Evolutionary conservation across 2,888 invertebrate genomes (phyloP).

Genomic region (Macrosoma leucophasiata): DNA sequence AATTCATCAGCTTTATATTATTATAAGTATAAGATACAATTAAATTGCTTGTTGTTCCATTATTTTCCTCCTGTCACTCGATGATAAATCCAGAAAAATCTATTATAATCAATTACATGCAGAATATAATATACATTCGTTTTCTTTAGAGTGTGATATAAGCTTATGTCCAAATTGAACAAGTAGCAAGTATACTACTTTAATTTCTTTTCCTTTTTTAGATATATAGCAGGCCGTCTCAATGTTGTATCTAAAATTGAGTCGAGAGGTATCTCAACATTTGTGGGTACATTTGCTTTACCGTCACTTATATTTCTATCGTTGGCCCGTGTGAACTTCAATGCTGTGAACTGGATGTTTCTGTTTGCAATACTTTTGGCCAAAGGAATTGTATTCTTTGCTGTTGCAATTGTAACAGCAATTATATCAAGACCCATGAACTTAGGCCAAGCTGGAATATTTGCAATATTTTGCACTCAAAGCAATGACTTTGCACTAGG

Average conservation of each 20-base stretch:
- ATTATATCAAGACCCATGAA: slow-evolving; percentile 87
- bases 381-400: slow-evolving; percentile 89
- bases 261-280: slow-evolving; percentile 92
- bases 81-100: too few relatives aligned
- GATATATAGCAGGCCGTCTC: slow-evolving; percentile 89
- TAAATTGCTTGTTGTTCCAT: too few relatives aligned
- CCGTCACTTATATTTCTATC: slow-evolving; percentile 95
- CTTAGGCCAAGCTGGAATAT: slow-evolving; percentile 90
- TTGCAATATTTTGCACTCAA: slow-evolving; percentile 96
- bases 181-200: neutral
- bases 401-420: slow-evolving; percentile 85
- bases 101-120: too few relatives aligned
- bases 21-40: too few relatives aligned
- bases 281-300: slow-evolving; percentile 94
- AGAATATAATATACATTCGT: too few relatives aligned
- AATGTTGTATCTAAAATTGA: slow-evolving; percentile 88
- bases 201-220: slow-evolving; percentile 54
- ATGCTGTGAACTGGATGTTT: slow-evolving; percentile 93
- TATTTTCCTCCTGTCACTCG: too few relatives aligned
- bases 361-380: slow-evolving; percentile 89
- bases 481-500: slow-evolving; percentile 99
- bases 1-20: too few relatives aligned
- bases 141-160: too few relatives aligned
- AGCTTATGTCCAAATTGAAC: too few relatives aligned
- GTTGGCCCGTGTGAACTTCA: slow-evolving; percentile 88